phyloP scores from a whole-genome alignment of 2,113 vertebrate genomes.

The Gobiocypris rarus region DNA sequence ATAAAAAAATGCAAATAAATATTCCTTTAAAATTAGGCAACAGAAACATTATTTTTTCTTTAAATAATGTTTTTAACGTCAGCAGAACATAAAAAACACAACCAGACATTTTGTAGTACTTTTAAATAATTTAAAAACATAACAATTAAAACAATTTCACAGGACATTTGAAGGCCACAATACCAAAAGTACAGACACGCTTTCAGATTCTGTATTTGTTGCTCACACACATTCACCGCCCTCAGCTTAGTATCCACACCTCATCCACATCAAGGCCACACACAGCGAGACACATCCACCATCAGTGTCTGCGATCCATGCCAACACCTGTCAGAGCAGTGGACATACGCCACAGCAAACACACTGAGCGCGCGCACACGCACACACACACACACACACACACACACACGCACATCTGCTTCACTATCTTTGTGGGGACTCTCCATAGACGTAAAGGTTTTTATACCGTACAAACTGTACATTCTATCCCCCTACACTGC shows the following conservation, averaged over 20 bases:
- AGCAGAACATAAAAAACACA: not conserved
- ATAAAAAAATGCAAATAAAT: too few relatives aligned
- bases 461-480: too few relatives aligned
- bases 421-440: too few relatives aligned
- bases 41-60: too few relatives aligned
- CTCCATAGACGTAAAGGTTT: too few relatives aligned
- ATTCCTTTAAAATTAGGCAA: too few relatives aligned
- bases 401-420: too few relatives aligned
- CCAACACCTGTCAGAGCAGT: conserved; percentile 8
- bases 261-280: not conserved
- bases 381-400: too few relatives aligned
- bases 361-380: conserved; percentile 4
- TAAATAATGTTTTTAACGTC: not conserved
- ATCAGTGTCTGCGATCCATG: not conserved
- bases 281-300: not conserved
- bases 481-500: too few relatives aligned
- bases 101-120: not conserved
- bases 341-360: conserved; percentile 34
- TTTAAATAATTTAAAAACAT: too few relatives aligned
- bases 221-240: not conserved
- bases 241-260: not conserved
- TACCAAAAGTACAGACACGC: not conserved
- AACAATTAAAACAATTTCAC: too few relatives aligned
- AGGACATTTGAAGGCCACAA: too few relatives aligned
- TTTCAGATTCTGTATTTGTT: not conserved